phyloP scores from a whole-genome alignment of 2,888 invertebrate species.

The Epistrophe grossulariae region DNA sequence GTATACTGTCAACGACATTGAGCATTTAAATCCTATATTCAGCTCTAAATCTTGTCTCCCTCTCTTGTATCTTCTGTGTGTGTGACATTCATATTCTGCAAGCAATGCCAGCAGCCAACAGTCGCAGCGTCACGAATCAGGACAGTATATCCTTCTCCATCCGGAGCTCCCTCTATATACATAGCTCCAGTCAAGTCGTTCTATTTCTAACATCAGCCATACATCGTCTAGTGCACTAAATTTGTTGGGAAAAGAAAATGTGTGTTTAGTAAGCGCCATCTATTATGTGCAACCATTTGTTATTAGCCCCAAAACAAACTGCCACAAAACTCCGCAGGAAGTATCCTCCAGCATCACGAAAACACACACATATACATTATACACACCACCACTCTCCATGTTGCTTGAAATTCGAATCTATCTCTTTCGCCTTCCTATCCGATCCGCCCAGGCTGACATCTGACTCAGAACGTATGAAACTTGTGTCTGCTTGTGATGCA shows the following conservation, averaged over 20 bases:
- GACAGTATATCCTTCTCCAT: constrained; percentile 25
- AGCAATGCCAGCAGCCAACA: constrained; percentile 41
- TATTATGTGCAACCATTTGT: constrained; percentile 76
- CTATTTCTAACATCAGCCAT: constrained; percentile 41
- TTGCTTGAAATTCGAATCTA: constrained; percentile 69
- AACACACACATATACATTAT: constrained; percentile 30
- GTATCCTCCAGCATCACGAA: constrained; percentile 53
- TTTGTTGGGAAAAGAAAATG: constrained; percentile 71
- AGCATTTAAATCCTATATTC: constrained; percentile 64
- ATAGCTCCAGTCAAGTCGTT: not conserved
- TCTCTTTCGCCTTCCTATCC: constrained; percentile 45
- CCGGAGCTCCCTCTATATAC: not conserved
- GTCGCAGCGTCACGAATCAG: constrained; percentile 32
- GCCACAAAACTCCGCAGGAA: constrained; percentile 74
- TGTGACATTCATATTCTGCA: constrained; percentile 63
- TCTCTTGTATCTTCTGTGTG: constrained; percentile 8
- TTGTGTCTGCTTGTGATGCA: constrained; percentile 54
- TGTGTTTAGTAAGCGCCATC: constrained; percentile 76
- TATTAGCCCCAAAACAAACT: constrained; percentile 76
- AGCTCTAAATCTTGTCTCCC: constrained; percentile 61
- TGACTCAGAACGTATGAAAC: constrained; percentile 75
- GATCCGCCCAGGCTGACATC: constrained; percentile 66
- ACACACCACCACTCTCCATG: constrained; percentile 16
- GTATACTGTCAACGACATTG: constrained; percentile 72
- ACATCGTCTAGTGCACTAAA: constrained; percentile 72